Evolutionary conservation across 2,888 invertebrate genomes (phyloP).

Genomic region (Nemotelus nigrinus): DNA sequence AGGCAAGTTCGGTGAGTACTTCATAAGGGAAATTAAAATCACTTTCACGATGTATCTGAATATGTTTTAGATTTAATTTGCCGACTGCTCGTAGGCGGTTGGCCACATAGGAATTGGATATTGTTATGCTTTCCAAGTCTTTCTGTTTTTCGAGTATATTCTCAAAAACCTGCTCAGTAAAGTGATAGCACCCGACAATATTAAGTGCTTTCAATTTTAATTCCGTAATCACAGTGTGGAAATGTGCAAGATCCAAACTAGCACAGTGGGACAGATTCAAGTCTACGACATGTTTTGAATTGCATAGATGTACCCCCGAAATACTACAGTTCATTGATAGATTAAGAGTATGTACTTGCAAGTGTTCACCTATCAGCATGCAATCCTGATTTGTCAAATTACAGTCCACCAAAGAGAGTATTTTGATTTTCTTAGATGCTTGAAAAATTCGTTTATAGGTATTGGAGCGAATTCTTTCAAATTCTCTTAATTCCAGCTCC

Average conservation of each 20-base stretch:
- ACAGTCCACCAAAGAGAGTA: slow-evolving; percentile 44
- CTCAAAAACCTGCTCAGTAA: slow-evolving; percentile 36
- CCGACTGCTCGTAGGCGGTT: neutral
- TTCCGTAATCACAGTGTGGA: slow-evolving; percentile 44
- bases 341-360: slow-evolving; percentile 46
- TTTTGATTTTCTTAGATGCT: slow-evolving; percentile 25
- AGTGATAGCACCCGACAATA: slow-evolving; percentile 46
- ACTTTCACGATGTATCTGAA: slow-evolving; percentile 17
- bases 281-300: slow-evolving; percentile 41
- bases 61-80: slow-evolving; percentile 13
- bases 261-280: slow-evolving; percentile 48
- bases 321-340: slow-evolving; percentile 46
- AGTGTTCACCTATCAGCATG: slow-evolving; percentile 6
- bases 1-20: slow-evolving; percentile 6
- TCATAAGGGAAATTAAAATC: neutral
- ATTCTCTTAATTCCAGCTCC: slow-evolving; percentile 39
- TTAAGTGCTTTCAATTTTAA: slow-evolving; percentile 46
- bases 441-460: slow-evolving; percentile 28
- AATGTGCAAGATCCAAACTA: slow-evolving; percentile 46
- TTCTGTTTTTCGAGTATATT: slow-evolving; percentile 35
- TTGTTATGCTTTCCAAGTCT: slow-evolving; percentile 42
- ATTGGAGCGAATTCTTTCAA: slow-evolving; percentile 25
- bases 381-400: slow-evolving; percentile 38
- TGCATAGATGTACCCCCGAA: slow-evolving; percentile 46
- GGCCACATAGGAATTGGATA: slow-evolving; percentile 15